Evolutionary conservation across 2,797 vertebrate species (phyloP), one percentile per base, ranked within the genome.

Genomic region (Harpagifer antarcticus): DNA sequence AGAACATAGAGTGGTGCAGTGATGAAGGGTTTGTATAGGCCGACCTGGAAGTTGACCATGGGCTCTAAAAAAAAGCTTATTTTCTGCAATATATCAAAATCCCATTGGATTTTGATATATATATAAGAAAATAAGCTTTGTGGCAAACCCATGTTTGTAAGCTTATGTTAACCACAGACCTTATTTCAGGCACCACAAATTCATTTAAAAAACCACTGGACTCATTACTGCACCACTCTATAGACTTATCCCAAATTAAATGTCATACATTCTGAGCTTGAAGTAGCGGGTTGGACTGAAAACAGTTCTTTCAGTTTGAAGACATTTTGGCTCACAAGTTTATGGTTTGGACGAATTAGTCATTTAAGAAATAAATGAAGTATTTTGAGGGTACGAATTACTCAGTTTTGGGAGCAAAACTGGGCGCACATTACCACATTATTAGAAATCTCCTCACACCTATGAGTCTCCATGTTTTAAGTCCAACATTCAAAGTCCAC

Each of bases 401-500:
- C 27, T 33, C 11, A 44, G n/a, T 47, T 71, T 65, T 57, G 1
- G 1, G 1, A 48, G 15, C 1, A 3, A 64, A 60, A 20, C 0
- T 12, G 9, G 45, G 52, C 42, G 70, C 47, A 70, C 20, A 47
- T 64, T 1, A 37, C 3, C n/a, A 17, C 42, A 45, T 31, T 4
- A 37, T 48, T 1, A 43, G 54, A 49, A 7, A 37, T 0, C 55
- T 37, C 27, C 53, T 67, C 20, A 44, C 70, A 61, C 50, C 59
- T 17, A 45, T 20, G 45, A 76, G 56, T 53, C 63, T 70, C 45
- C 6, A 15, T 20, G 50, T 55, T 56, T 60, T 67, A 15, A 58
- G 27, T 60, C 17, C 7, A 60, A 16, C 48, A 27, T 71, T 15
- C 50, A 68, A 20, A 67, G 19, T 66, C 69, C 61, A 57, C 70